A percentile compares a stretch with the other conserved stretches of the same genome.
These are phyloP conservation scores for Colistium nudipinnis DNA, from an alignment of 2,113 vertebrate species.

Conservation along the genomic window DNA sequence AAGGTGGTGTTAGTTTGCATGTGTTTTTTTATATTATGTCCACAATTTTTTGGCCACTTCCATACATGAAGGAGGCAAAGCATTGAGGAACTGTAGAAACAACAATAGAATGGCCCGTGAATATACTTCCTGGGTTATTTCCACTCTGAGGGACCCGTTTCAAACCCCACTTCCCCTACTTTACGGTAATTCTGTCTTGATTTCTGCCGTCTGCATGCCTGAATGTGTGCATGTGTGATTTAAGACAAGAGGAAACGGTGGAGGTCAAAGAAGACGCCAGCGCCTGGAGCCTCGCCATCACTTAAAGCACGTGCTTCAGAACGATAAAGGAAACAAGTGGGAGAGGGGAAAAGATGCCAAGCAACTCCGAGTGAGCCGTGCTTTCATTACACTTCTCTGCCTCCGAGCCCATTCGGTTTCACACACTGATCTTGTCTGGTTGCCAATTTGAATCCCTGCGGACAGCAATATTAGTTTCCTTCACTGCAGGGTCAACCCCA, in stretches of 20 bases:
- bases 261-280: slow-evolving; percentile 19
- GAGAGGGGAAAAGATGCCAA: slow-evolving; percentile 7
- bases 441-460: slow-evolving; percentile 17
- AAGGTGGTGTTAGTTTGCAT: no score
- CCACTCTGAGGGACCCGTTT: background rate
- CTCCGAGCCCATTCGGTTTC: slow-evolving; percentile 12
- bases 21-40: no score
- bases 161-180: background rate
- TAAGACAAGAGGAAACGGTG: slow-evolving; percentile 4
- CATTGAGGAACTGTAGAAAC: no score
- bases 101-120: background rate
- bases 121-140: background rate
- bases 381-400: slow-evolving; percentile 25
- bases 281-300: background rate
- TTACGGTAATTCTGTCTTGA: background rate
- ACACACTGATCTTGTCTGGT: slow-evolving; percentile 9
- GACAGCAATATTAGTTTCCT: background rate
- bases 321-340: slow-evolving; percentile 8
- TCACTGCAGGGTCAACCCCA: background rate
- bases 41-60: no score
- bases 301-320: slow-evolving; percentile 22
- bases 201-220: background rate
- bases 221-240: background rate
- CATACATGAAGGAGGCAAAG: background rate
- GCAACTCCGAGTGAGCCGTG: background rate